Evolutionary conservation across 2,888 invertebrate genomes (phyloP).

Genomic region (Lasioglossum calceatum): DNA sequence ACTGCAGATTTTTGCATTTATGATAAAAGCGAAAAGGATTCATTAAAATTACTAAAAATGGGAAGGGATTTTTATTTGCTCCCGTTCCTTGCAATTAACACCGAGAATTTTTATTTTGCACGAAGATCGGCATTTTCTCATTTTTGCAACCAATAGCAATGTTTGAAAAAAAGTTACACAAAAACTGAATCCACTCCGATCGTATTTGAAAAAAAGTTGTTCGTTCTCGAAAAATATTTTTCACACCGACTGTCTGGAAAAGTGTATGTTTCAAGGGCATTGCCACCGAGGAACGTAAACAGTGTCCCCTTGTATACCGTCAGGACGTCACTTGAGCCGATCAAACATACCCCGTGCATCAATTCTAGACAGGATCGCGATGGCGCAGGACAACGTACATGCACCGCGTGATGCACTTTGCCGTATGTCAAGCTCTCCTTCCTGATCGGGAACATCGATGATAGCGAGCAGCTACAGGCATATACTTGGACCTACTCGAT

Average conservation of each 20-base stretch:
- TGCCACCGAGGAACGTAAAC: not conserved
- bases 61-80: not conserved
- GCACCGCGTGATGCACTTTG: slow-evolving; percentile 46
- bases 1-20: no score
- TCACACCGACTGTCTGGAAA: not conserved
- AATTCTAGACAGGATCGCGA: slow-evolving; percentile 34
- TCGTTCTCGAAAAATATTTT: not conserved
- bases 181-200: no score
- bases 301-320: not conserved
- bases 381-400: slow-evolving; percentile 40
- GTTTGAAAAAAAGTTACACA: no score
- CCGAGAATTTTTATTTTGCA: no score
- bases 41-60: not conserved
- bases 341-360: slow-evolving; percentile 18
- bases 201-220: no score
- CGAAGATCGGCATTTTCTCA: no score
- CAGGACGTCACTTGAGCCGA: not conserved
- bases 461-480: slow-evolving; percentile 37
- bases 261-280: not conserved
- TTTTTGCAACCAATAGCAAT: no score
- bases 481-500: slow-evolving; percentile 44
- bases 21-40: no score
- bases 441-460: slow-evolving; percentile 60
- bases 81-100: no score
- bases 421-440: slow-evolving; percentile 55